phyloP scores from a whole-genome alignment of 2,888 invertebrate genomes.

The Drosophila nigricruria region DNA sequence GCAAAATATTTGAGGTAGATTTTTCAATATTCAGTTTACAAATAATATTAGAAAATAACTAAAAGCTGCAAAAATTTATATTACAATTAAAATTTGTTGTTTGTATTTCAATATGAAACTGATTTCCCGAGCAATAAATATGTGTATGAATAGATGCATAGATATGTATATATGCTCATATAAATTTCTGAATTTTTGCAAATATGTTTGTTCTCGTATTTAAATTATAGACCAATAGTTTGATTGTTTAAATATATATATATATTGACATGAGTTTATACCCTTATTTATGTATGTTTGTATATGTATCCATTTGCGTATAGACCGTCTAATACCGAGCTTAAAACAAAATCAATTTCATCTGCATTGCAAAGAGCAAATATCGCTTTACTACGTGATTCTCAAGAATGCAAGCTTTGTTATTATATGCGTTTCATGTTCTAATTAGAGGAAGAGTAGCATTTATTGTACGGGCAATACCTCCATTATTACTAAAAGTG shows the following conservation, averaged over 20 bases:
- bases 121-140: background rate
- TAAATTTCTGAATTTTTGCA: background rate
- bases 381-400: background rate
- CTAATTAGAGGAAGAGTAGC: background rate
- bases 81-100: background rate
- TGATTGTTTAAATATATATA: background rate
- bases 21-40: background rate
- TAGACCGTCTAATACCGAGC: too few species aligned
- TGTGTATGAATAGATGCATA: background rate
- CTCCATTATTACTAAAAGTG: too few species aligned
- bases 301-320: too few species aligned
- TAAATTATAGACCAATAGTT: background rate
- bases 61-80: background rate
- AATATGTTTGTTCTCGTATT: background rate
- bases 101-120: background rate
- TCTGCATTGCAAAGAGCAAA: background rate
- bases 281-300: too few species aligned
- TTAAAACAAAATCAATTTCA: background rate
- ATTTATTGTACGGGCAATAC: too few species aligned
- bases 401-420: background rate
- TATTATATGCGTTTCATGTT: background rate
- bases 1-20: background rate
- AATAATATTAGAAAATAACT: background rate
- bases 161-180: background rate
- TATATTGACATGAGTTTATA: too few species aligned